Percentiles rank a stretch among this genome's conserved stretches.
phyloP scores from a whole-genome alignment of 1,140 invertebrate genomes.

The Euglossa dilemma region DNA sequence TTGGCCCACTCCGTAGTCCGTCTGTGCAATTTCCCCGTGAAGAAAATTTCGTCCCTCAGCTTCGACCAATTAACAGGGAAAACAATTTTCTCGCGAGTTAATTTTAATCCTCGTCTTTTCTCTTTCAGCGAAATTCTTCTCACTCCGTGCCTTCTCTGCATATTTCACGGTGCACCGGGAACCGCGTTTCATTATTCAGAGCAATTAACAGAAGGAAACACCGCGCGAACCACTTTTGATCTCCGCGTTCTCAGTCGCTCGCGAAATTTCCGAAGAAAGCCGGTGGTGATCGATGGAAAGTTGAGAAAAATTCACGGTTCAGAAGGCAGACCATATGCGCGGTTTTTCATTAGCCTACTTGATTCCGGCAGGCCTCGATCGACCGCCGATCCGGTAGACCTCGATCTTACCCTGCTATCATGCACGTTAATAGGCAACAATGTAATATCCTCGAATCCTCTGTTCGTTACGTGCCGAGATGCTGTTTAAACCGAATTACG shows the following conservation, averaged over 20 bases:
- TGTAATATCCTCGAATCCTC: neutral
- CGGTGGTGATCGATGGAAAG: neutral
- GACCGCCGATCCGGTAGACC: constrained; percentile 30
- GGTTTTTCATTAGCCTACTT: constrained; percentile 47
- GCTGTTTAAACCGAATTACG: neutral
- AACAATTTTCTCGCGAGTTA: too few species aligned
- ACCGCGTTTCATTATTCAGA: too few species aligned
- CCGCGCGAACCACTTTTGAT: too few species aligned
- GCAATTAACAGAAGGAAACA: too few species aligned
- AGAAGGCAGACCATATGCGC: constrained; percentile 15
- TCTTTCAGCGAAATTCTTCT: too few species aligned
- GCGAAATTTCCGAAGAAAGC: neutral
- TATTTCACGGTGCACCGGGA: too few species aligned
- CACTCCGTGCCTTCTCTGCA: too few species aligned
- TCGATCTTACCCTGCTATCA: constrained; percentile 24
- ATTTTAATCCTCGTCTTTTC: neutral
- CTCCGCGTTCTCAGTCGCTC: too few species aligned
- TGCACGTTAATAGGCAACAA: neutral
- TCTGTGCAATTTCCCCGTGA: too few species aligned
- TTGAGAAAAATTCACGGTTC: constrained; percentile 41
- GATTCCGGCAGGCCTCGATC: constrained; percentile 32
- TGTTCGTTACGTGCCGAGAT: neutral
- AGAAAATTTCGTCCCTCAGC: too few species aligned
- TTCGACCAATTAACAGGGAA: too few species aligned
- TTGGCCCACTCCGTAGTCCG: too few species aligned